phyloP scores from a whole-genome alignment of 2,888 invertebrate genomes.

The Blastobasis lacticolella region DNA sequence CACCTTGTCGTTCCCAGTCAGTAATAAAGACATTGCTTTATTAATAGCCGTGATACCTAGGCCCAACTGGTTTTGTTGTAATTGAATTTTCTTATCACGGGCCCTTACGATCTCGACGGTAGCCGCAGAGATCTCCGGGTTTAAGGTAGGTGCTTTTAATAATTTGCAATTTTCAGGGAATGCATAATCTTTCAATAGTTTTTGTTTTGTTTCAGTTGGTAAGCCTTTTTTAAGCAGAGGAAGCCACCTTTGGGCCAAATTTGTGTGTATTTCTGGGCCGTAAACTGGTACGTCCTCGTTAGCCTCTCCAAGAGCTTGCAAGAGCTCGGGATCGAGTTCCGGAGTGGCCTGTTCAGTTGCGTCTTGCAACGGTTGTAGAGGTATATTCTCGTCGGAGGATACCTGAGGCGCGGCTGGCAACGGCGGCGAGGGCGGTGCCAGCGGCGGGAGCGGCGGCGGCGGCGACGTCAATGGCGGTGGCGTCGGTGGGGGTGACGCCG shows the following conservation, averaged over 20 bases:
- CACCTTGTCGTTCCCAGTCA: too few relatives aligned
- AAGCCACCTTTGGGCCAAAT: constrained; percentile 6
- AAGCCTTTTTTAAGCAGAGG: constrained; percentile 10
- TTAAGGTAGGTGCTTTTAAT: too few relatives aligned
- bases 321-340: constrained; percentile 8
- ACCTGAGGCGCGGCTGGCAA: background rate
- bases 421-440: too few relatives aligned
- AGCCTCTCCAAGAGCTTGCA: constrained; percentile 9
- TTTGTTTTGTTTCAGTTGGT: constrained; percentile 9
- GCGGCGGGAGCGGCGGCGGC: too few relatives aligned
- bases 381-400: background rate
- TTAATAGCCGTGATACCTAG: too few relatives aligned
- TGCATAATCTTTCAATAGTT: constrained; percentile 9
- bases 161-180: too few relatives aligned
- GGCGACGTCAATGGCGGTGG: background rate
- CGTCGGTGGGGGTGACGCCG: too few relatives aligned
- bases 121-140: constrained; percentile 14
- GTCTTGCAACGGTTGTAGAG: too few relatives aligned
- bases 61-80: constrained; percentile 13
- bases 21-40: too few relatives aligned
- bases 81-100: constrained; percentile 7
- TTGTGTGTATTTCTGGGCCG: constrained; percentile 10
- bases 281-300: constrained; percentile 7
- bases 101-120: too few relatives aligned
- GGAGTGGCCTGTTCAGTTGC: background rate